Base-by-base conservation (phyloP, 2,113 vertebrate species). In the Eleginops maclovinus region DNA sequence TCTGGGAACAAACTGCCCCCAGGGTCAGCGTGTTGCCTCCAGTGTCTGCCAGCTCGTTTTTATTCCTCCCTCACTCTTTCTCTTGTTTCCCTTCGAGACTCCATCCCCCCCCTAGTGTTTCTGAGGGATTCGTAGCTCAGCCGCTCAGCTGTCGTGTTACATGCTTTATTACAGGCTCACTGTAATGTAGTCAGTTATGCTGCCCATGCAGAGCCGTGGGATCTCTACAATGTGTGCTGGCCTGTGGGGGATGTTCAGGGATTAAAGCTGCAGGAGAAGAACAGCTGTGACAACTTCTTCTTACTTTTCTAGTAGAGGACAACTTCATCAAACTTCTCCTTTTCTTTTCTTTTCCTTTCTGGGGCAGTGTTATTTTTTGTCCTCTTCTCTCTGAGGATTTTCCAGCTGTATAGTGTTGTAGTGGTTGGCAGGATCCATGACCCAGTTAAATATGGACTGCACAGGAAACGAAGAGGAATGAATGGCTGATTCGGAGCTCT, bases 371-470 rank as follows among this genome's bases (percentile, higher is more conserved):
- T 79, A 22, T 51, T 73, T 67, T 69, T 65, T 74, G 46, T 67
- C 47, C 58, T 69, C 28, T 66, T 47, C 58, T 80, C 79, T 90
- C 83, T 49, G 53, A 62, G 83, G 75, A 79, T 28, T 46, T 70
- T 71, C 77, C 84, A 81, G 84, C 87, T 77, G 83, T 72, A 64
- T 83, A 62, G 69, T 55, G 61, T 87, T 85, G 71, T 77, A 73
- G 67, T 79, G 72, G 69, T 82, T 88, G 83, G 80, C 79, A 89
- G 75, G 70, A 87, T 90, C 74, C 66, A 63, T 91, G 91, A 91
- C 91, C 91, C 59, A 90, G 51, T 93, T 92, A 82, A 91, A 92
- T 80, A 79, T 81, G 72, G 90, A 77, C 84, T 70, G 82, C 85
- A 90, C 76, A 88, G 79, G 87, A 93, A 90, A 44, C 83, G 79